Evolutionary conservation across 2,797 vertebrate genomes (phyloP).

Genomic region (Hozukius guyotensis): DNA sequence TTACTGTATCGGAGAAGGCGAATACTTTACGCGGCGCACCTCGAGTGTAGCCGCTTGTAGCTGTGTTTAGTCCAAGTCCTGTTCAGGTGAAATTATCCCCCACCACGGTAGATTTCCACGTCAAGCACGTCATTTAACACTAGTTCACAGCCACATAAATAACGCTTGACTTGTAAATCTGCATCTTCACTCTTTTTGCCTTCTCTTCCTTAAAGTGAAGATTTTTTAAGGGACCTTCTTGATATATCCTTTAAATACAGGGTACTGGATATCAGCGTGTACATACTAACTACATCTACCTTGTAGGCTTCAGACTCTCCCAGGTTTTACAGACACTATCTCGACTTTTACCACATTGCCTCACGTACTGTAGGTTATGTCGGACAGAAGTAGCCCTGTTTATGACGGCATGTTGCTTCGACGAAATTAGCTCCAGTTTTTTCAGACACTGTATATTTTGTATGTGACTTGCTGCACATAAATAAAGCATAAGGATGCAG

Average conservation of each 20-base stretch:
- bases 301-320: constrained; percentile 23
- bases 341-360: constrained; percentile 57
- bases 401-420: constrained; percentile 51
- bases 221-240: constrained; percentile 61
- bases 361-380: constrained; percentile 57
- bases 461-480: constrained; percentile 68
- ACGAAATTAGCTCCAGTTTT: constrained; percentile 42
- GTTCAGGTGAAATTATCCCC: constrained; percentile 42
- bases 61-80: constrained; percentile 54
- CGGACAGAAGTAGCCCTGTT: constrained; percentile 51
- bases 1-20: constrained; percentile 12
- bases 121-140: constrained; percentile 57
- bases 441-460: constrained; percentile 74
- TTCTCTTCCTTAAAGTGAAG: constrained; percentile 63
- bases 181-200: constrained; percentile 64
- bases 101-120: constrained; percentile 53
- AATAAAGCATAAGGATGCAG: constrained; percentile 34
- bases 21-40: constrained; percentile 39
- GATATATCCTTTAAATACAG: constrained; percentile 66
- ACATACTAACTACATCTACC: constrained; percentile 48
- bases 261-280: constrained; percentile 71
- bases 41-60: constrained; percentile 22
- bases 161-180: constrained; percentile 64
- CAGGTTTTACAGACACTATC: constrained; percentile 50
- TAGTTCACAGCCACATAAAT: constrained; percentile 30